Conservation (phyloP, 2,888 invertebrate species). For the Gryllus longicercus region DNA sequence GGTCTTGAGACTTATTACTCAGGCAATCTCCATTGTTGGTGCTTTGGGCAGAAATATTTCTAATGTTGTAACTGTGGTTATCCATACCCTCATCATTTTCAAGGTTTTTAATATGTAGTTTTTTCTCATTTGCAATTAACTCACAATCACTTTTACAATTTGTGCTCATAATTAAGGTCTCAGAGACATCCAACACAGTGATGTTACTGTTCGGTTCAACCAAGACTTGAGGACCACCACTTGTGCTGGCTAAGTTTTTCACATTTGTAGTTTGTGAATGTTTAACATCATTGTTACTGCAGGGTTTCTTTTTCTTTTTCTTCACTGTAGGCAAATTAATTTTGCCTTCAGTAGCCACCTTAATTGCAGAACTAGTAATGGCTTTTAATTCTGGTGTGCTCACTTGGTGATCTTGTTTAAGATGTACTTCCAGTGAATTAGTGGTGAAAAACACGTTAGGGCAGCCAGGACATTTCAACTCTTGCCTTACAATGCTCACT, state of each 20-base stretch:
- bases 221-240: no score
- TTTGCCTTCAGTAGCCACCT: constrained; percentile 44
- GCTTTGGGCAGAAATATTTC: background rate
- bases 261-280: no score
- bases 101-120: background rate
- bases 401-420: constrained; percentile 67
- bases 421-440: constrained; percentile 60
- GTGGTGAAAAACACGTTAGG: constrained; percentile 32
- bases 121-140: constrained; percentile 40
- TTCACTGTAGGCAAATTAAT: constrained; percentile 51
- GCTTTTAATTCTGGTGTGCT: constrained; percentile 57
- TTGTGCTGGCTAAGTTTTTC: no score
- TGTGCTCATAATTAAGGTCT: constrained; percentile 41
- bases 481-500: background rate
- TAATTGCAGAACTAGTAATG: constrained; percentile 56
- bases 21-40: background rate
- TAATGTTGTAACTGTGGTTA: background rate
- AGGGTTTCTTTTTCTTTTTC: constrained; percentile 48
- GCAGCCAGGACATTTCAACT: constrained; percentile 34
- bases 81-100: background rate
- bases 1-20: background rate
- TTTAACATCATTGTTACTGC: constrained; percentile 43
- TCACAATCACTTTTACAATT: constrained; percentile 51
- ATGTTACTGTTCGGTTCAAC: no score
- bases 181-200: background rate